Conservation (phyloP, 2,797 vertebrate species). For the Alosa sapidissima region DNA sequence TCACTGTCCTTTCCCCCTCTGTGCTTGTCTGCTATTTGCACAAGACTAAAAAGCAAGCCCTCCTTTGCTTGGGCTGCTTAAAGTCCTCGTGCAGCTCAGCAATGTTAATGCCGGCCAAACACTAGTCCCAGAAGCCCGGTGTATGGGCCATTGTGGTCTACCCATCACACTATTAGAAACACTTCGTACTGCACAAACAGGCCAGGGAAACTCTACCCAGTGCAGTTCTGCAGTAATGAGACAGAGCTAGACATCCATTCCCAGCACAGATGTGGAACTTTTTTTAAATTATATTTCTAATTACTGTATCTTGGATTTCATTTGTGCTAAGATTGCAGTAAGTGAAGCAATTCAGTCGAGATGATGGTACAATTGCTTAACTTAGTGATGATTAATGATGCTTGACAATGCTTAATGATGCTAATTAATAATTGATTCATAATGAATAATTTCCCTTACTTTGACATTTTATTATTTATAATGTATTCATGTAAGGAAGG, state of each 20-base stretch:
- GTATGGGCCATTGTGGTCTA: not conserved
- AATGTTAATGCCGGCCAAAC: not conserved
- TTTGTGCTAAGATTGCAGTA: not conserved
- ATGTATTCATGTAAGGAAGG: not conserved
- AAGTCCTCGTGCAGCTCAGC: not conserved
- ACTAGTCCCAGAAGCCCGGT: not conserved
- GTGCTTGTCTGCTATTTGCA: conserved; percentile 26
- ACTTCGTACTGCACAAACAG: not conserved
- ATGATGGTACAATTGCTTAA: not conserved
- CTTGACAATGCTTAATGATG: not conserved
- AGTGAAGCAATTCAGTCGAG: not conserved
- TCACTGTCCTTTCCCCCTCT: conserved; percentile 18
- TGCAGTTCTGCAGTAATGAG: not conserved
- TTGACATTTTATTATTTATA: too few species aligned
- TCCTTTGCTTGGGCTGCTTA: conserved; percentile 27
- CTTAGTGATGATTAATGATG: too few species aligned
- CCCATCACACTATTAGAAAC: not conserved
- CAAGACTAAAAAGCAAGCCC: not conserved
- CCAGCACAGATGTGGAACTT: not conserved
- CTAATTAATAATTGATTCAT: not conserved
- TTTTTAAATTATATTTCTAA: not conserved
- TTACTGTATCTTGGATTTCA: not conserved
- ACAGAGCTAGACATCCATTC: not conserved
- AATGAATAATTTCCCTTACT: not conserved
- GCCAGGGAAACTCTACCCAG: not conserved